Evolutionary conservation across 2,888 invertebrate genomes (phyloP).

Genomic region (Mythimna impura): DNA sequence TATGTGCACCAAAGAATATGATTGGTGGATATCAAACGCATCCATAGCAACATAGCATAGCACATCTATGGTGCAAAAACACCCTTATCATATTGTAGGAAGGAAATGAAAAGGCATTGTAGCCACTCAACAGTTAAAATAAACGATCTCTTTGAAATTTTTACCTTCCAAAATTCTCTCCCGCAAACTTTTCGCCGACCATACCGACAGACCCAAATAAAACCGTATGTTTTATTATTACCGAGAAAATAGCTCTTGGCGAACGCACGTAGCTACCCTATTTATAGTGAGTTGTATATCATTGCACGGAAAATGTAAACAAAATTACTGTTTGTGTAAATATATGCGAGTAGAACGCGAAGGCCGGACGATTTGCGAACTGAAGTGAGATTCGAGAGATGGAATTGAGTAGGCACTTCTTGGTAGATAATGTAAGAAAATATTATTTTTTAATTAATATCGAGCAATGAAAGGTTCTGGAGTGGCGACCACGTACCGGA

Average conservation of each 20-base stretch:
- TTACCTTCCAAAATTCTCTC: constrained; percentile 1
- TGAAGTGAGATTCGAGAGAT: constrained; percentile 40
- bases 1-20: no score
- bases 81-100: background rate
- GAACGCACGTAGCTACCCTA: constrained; percentile 67
- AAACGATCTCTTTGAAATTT: background rate
- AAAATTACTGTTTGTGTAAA: constrained; percentile 80
- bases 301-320: constrained; percentile 81
- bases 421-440: background rate
- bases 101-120: background rate
- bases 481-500: no score
- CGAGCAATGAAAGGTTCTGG: no score
- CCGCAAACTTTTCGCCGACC: constrained; percentile 22
- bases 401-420: constrained; percentile 3
- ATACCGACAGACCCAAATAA: constrained; percentile 57
- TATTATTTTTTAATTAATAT: no score
- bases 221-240: constrained; percentile 67
- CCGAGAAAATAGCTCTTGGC: constrained; percentile 72
- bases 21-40: no score
- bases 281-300: constrained; percentile 77
- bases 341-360: constrained; percentile 65
- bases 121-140: no score
- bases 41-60: no score
- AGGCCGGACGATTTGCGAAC: constrained; percentile 62
- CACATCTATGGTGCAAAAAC: no score